Base-by-base conservation (phyloP, 2,113 vertebrate species). In the Mus pahari region DNA sequence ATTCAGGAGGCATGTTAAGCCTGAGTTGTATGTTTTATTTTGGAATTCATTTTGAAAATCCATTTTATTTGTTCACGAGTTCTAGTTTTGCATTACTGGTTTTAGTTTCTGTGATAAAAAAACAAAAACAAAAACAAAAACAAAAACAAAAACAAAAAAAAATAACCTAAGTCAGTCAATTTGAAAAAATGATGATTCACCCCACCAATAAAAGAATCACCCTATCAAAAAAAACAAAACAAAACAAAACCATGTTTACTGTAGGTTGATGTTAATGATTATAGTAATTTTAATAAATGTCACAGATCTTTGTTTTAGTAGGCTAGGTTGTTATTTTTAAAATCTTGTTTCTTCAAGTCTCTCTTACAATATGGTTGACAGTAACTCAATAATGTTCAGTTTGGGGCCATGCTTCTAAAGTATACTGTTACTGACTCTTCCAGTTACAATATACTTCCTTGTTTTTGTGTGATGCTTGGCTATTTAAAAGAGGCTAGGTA, bases 401-500 rank as follows among this genome's bases (percentile, higher is more conserved):
- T 5, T 36, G 75, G 0, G 5, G 36, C 26, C 22, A 4, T 4
- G 6, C 83, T 74, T 55, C 9, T 31, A 68, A 26, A 53, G 17
- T 11, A 73, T 31, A 68, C 20, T 7, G 36, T 4, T 45, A 66
- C 0, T 62, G n/a, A 28, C 26, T 28, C 16, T 28, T 28, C 64
- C 11, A 45, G 2, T 2, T 42, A n/a, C 6, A 7, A 3, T 42
- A 58, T 6, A n/a, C 10, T 45, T 68, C 33, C 14, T 36, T 68
- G 9, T 22, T 12, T 48, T 2, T 73, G 6, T 11, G 1, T 42
- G 26, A 36, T 10, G 1, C 3, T 0, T 17, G 2, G 1, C 4
- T 75, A 3, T 17, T 79, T 7, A n/a, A 8, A 50, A 9, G 5
- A 50, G 33, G 33, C 7, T 22, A 77, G 28, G 68, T 39, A 1